A percentile compares a stretch with the other conserved stretches of the same genome.
phyloP scores from a whole-genome alignment of 2,113 vertebrate genomes.

The Sinocyclocheilus maitianheensis region DNA sequence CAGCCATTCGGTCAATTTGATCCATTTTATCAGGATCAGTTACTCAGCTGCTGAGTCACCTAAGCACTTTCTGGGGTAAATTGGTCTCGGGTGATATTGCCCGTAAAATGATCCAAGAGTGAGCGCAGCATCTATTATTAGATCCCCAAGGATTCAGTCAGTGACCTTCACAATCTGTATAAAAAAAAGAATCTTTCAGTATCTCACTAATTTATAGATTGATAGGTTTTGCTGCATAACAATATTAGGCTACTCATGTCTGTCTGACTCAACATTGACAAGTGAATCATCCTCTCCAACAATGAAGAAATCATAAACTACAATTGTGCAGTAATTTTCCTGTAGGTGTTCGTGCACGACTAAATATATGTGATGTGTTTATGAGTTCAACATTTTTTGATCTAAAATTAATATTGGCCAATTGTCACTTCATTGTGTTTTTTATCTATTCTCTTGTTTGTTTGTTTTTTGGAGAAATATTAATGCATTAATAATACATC shows the following conservation, averaged over 20 bases:
- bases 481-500: not conserved
- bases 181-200: not conserved
- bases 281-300: not conserved
- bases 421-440: not conserved
- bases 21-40: conserved; percentile 37
- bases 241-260: not conserved
- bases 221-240: not conserved
- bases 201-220: not conserved
- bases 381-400: not conserved
- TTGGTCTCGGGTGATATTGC: conserved; percentile 27
- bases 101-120: conserved; percentile 31
- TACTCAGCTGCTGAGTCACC: conserved; percentile 36
- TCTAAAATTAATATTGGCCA: not conserved
- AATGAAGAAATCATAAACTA: not conserved
- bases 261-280: conserved; percentile 7
- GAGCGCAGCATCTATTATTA: not conserved
- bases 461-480: not conserved
- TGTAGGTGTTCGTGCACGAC: not conserved
- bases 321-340: not conserved
- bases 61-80: conserved; percentile 26
- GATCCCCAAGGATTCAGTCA: not conserved
- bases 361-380: not conserved
- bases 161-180: conserved; percentile 31
- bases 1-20: conserved; percentile 14
- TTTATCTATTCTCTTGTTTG: not conserved